phyloP scores from a whole-genome alignment of 2,797 vertebrate species.

The Delichon dasypus region DNA sequence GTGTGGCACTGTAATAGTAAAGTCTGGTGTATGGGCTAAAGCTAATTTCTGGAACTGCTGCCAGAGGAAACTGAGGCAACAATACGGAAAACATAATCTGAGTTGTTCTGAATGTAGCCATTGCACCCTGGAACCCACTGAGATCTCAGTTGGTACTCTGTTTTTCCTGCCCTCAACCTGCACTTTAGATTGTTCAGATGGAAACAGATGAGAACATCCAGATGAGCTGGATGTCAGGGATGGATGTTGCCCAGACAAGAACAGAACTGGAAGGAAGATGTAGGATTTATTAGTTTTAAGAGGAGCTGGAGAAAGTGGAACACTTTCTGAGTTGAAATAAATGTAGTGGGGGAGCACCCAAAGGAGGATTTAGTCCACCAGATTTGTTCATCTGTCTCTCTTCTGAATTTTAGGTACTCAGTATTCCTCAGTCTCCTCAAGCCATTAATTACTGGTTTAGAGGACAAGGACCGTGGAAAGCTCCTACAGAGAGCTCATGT shows the following conservation, averaged over 20 bases:
- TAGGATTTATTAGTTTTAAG: neutral
- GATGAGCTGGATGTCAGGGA: neutral
- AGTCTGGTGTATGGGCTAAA: neutral
- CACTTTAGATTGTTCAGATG: neutral
- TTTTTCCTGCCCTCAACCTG: neutral
- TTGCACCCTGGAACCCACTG: neutral
- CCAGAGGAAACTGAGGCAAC: neutral
- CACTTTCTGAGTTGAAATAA: neutral
- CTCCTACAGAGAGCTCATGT: neutral
- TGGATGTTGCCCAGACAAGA: neutral
- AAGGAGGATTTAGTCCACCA: neutral
- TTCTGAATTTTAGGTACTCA: neutral
- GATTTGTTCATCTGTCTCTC: neutral
- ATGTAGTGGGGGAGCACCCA: neutral
- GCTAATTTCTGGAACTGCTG: neutral
- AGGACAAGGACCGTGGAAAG: neutral
- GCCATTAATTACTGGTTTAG: neutral
- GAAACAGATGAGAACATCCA: neutral
- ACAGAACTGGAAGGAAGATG: neutral
- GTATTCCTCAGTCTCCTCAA: neutral
- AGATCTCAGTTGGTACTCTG: neutral
- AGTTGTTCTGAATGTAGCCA: neutral
- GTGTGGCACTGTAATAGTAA: neutral
- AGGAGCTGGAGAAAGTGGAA: neutral
- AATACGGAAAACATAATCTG: neutral